phyloP scores from a whole-genome alignment of 2,113 vertebrate species.

The Serilophus lunatus region DNA sequence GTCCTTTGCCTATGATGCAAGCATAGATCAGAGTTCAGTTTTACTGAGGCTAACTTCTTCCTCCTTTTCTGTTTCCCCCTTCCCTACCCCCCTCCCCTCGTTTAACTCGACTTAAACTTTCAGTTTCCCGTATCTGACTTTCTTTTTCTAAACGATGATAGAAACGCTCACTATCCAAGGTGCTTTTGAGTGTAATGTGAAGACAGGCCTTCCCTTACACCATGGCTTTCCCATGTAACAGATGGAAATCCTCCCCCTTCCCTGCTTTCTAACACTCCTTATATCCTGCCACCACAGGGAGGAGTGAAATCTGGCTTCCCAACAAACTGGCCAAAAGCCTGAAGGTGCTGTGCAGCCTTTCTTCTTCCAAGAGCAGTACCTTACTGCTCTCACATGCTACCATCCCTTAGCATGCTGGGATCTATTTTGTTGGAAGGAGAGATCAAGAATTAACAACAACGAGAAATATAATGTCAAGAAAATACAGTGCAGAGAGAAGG shows the following conservation, averaged over 20 bases:
- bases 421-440: not conserved
- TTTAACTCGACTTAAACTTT: not conserved
- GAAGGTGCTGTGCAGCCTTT: not conserved
- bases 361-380: not conserved
- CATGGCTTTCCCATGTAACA: not conserved
- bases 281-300: conserved; percentile 45
- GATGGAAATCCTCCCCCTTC: conserved; percentile 42
- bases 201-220: not conserved
- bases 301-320: conserved; percentile 31
- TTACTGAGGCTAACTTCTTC: not conserved
- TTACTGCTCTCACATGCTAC: not conserved
- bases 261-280: conserved; percentile 2
- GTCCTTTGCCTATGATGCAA: not conserved
- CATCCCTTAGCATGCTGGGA: not conserved
- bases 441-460: not conserved
- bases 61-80: not conserved
- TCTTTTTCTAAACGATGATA: not conserved
- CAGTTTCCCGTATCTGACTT: not conserved
- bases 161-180: not conserved
- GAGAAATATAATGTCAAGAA: not conserved
- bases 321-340: conserved; percentile 28
- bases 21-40: not conserved
- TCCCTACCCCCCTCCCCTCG: too few relatives aligned
- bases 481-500: not conserved
- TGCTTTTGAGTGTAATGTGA: not conserved